phyloP scores from a whole-genome alignment of 2,797 vertebrate species.

The Karalla daura region DNA sequence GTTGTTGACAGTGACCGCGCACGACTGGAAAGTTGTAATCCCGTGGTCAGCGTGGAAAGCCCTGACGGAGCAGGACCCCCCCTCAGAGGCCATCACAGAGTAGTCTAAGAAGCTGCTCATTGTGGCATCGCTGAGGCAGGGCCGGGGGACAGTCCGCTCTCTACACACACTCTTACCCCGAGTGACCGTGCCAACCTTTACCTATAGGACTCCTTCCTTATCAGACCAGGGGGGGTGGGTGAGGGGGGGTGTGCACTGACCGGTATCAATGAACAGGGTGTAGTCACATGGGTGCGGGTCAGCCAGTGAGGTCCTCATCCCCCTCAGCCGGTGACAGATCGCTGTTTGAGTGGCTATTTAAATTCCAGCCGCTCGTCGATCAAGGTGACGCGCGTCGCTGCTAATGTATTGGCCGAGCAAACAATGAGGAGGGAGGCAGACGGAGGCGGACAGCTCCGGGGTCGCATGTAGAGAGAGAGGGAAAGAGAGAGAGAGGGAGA shows the following conservation, averaged over 20 bases:
- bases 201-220: constrained; percentile 71
- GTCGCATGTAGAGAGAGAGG: constrained; percentile 65
- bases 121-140: constrained; percentile 88
- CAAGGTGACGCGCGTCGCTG: constrained; percentile 86
- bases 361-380: constrained; percentile 92
- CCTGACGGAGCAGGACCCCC: constrained; percentile 91
- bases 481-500: constrained; percentile 76
- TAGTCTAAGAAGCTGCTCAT: constrained; percentile 99
- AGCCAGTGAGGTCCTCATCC: constrained; percentile 89
- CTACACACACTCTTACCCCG: constrained; percentile 82
- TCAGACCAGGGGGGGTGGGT: too few species aligned
- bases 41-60: constrained; percentile 93
- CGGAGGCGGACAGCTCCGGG: constrained; percentile 66
- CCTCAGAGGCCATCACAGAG: constrained; percentile 89
- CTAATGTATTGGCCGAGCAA: constrained; percentile 82
- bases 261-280: constrained; percentile 93
- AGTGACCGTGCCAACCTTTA: constrained; percentile 93
- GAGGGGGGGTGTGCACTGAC: constrained; percentile 69
- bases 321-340: constrained; percentile 89
- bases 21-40: constrained; percentile 96
- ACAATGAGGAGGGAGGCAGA: constrained; percentile 80
- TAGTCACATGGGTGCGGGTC: constrained; percentile 86
- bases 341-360: constrained; percentile 93
- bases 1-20: constrained; percentile 91
- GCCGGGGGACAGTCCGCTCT: constrained; percentile 75